Evolutionary conservation across 2,888 invertebrate genomes (phyloP).

Genomic region (Uloborus plumipes): DNA sequence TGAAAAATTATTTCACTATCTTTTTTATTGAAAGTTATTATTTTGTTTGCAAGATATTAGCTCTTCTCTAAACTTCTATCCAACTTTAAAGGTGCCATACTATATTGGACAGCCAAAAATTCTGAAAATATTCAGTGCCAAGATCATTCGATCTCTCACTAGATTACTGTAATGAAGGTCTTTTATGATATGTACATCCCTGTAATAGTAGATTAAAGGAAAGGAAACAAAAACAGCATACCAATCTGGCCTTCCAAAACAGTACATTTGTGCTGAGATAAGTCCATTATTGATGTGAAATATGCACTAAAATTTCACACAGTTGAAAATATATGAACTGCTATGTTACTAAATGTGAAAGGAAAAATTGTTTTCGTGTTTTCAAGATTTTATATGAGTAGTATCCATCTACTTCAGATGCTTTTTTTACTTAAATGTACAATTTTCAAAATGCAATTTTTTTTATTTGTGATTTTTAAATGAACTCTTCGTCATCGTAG

Average conservation of each 20-base stretch:
- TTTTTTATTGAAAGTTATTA: neutral
- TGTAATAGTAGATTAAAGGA: neutral
- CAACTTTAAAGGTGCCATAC: conserved; percentile 49
- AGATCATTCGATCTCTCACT: conserved; percentile 41
- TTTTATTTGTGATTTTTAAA: conserved; percentile 58
- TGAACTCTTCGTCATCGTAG: conserved; percentile 49
- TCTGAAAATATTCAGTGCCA: conserved; percentile 57
- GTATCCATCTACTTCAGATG: conserved; percentile 53
- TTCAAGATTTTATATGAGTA: conserved; percentile 60
- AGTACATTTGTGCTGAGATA: conserved; percentile 25
- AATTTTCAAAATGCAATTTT: conserved; percentile 55
- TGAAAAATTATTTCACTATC: conserved; percentile 12
- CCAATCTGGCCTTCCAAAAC: conserved; percentile 40
- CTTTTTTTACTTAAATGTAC: conserved; percentile 62
- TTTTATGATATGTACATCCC: conserved; percentile 6
- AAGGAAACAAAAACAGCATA: conserved; percentile 14
- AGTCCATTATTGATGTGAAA: conserved; percentile 28
- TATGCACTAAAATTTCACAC: conserved; percentile 10
- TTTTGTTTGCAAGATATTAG: neutral
- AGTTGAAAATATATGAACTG: conserved; percentile 16
- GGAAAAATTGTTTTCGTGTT: conserved; percentile 47
- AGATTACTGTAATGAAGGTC: conserved; percentile 26
- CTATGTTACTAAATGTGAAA: conserved; percentile 46
- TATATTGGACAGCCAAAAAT: conserved; percentile 54
- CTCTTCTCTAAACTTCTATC: neutral